Evolutionary conservation across 2,797 vertebrate species (phyloP), one percentile per base, ranked within the genome.

Genomic region (Pangasius djambal): DNA sequence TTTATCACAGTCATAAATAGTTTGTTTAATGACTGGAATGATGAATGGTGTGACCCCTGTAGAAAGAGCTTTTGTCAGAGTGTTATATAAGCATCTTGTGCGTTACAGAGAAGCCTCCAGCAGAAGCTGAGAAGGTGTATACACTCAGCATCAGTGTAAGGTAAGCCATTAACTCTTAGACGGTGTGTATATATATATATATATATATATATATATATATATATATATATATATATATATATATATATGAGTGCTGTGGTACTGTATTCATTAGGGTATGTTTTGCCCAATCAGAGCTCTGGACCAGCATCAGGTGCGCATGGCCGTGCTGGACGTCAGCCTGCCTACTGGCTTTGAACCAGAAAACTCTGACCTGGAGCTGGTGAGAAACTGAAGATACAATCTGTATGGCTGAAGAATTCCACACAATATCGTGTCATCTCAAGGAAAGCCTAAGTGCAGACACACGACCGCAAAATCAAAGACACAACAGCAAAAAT

Each of bases 291-390:
- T 79, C 93, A 97, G 96, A 87, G 89, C 95, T 34, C 89, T 95
- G 79, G 95, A 92, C 83, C 91, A 90, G 69, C 89, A 67, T 31
- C 95, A 95, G 61, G 93, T 95, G 75, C 92, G 95, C 88, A 96
- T 97, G 96, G 95, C 93, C 22, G 91, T 96, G 81, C 89, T 97
- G 89, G 96, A 97, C 67, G 88, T 97, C 87, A 95, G 91, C 63
- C 92, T 97, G 8, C 96, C 96, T 9, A 96, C 96, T 0, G 96
- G 96, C 44, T 97, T 97, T 91, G 95, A 93, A 40, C 96, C 96
- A 34, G 95, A 96, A 81, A 94, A 94, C 91, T 92, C 95, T 0
- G 96, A 96, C 91, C 93, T 97, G 91, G 94, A 96, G 89, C 89
- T 85, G 96, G 96, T 97, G 91, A 92, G 83, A 77, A 13, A 34